Base-by-base conservation (phyloP, 2,113 vertebrate species). In the Pseudopodoces humilis region DNA sequence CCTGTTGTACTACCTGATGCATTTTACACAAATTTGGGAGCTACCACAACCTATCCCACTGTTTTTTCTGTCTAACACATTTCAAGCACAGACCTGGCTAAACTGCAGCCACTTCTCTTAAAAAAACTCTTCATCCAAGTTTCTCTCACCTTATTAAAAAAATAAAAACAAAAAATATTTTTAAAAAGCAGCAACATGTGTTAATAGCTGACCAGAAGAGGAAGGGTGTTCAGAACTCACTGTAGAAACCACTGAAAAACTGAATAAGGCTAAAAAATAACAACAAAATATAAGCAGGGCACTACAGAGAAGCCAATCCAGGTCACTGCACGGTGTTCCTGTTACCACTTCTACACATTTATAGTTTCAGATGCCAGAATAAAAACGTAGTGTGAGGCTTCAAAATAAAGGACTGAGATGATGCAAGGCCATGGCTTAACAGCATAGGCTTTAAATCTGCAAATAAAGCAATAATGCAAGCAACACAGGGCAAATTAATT, bases 381-480 rank as follows among this genome's bases (percentile, higher is more conserved):
- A 46, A 50, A 81, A 88, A 81, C 35, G 30, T 18, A 72, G 43
- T 6, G 27, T 39, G 12, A 15, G 47, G 43, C 75, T 80, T 83
- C 55, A 67, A 88, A 93, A 90, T 70, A 8, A 74, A 55, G 33
- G 58, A 27, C 10, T 90, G 31, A 33, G 58, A 28, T 21, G 19
- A 68, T 67, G 33, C 10, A 21, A 93, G 77, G 44, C 58, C 64
- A 21, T 3, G 77, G 41, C 43, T 90, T 44, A 81, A 64, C 37
- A 82, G 33, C 31, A 83, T 19, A 92, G 43, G 89, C 76, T 96
- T 77, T 86, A 88, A 93, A 86, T 39, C 58, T 91, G 94, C 64
- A 7, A 94, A 92, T 67, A 13, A 76, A 88, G 96, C 83, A 95
- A 94, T 49, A 96, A 91, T 74, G 90, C 2, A 4, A 94, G 92